Conservation (phyloP, 1,140 invertebrate species). For the Rhopalosiphum padi region DNA sequence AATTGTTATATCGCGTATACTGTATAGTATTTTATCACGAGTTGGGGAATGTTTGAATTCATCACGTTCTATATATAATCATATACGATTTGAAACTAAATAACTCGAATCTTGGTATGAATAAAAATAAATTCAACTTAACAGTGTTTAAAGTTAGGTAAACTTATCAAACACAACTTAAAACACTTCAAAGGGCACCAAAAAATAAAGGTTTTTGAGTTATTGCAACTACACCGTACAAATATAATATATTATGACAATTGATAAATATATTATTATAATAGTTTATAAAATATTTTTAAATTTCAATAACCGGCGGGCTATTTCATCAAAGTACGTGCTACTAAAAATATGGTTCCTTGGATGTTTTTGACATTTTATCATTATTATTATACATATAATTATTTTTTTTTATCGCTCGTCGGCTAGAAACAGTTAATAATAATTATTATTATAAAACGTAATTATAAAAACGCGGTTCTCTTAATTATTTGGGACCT, state of each 20-base stretch:
- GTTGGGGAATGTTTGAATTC: rapidly evolving
- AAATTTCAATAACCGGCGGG: background rate
- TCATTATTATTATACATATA: too few relatives aligned
- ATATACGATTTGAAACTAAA: background rate
- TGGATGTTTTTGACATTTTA: background rate
- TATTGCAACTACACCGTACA: too few relatives aligned
- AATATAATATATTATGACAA: too few relatives aligned
- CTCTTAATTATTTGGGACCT: background rate
- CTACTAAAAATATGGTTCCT: background rate
- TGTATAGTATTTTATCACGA: background rate
- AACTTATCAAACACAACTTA: background rate
- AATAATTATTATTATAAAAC: background rate
- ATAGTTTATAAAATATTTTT: background rate
- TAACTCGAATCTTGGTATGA: background rate
- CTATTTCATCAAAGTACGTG: background rate
- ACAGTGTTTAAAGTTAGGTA: background rate
- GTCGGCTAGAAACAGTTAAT: background rate
- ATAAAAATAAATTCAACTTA: background rate
- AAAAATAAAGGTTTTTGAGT: too few relatives aligned
- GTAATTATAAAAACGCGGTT: background rate
- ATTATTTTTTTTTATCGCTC: background rate
- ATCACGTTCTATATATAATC: background rate
- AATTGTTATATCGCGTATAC: background rate
- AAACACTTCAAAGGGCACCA: background rate
- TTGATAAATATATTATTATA: too few relatives aligned